Percentiles rank a stretch among this genome's conserved stretches.
phyloP scores from a whole-genome alignment of 2,797 vertebrate genomes.

The Sebastes oblongus region DNA sequence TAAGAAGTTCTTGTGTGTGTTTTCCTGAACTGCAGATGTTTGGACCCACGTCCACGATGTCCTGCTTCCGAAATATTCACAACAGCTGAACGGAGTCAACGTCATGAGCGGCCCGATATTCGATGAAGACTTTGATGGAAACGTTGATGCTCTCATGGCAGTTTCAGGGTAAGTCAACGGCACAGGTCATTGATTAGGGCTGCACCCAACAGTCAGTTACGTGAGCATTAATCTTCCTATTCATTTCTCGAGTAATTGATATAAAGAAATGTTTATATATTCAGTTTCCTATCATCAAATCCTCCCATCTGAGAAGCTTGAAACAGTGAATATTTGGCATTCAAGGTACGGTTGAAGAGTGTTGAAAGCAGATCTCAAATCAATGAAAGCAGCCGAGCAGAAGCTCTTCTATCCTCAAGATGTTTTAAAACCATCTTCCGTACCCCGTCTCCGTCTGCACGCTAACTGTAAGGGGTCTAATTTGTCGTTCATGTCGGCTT shows the following conservation, averaged over 20 bases:
- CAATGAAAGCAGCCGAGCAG: background rate
- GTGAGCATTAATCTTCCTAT: background rate
- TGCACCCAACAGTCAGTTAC: background rate
- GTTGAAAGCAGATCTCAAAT: background rate
- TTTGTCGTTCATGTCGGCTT: too few species aligned
- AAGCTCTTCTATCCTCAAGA: background rate
- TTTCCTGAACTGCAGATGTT: slow-evolving; percentile 77
- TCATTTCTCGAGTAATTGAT: background rate
- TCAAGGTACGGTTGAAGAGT: background rate
- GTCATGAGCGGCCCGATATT: slow-evolving; percentile 93
- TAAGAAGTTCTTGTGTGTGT: background rate
- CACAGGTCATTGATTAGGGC: slow-evolving; percentile 5
- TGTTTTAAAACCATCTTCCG: background rate
- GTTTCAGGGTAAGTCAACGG: slow-evolving; percentile 74
- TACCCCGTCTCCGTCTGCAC: too few species aligned
- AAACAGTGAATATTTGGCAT: background rate
- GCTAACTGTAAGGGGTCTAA: too few species aligned
- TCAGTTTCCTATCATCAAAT: too few species aligned
- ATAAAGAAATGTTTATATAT: too few species aligned
- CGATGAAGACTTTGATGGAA: slow-evolving; percentile 90
- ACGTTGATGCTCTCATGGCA: slow-evolving; percentile 78
- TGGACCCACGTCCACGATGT: slow-evolving; percentile 88
- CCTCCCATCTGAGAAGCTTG: too few species aligned
- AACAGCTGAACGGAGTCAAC: slow-evolving; percentile 87
- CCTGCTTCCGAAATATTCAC: slow-evolving; percentile 84